phyloP scores from a whole-genome alignment of 2,888 invertebrate species.

The Ennomos quercinarius region DNA sequence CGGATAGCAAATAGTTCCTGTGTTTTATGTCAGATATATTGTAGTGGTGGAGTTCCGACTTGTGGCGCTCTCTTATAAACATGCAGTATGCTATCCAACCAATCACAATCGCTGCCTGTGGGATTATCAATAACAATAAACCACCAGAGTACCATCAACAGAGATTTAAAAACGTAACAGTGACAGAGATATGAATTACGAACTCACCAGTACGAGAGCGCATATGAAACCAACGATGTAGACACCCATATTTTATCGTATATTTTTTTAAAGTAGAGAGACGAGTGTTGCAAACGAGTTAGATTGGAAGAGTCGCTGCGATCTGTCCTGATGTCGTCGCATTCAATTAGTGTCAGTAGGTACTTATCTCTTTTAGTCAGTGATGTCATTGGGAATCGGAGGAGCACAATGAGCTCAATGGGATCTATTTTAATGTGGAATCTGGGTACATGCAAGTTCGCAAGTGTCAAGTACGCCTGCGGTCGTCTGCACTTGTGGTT shows the following conservation, averaged over 20 bases:
- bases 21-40: conserved; percentile 66
- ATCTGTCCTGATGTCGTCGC: conserved; percentile 54
- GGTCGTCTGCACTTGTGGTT: conserved; percentile 32
- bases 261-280: conserved; percentile 42
- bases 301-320: conserved; percentile 62
- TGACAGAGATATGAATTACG: conserved; percentile 15
- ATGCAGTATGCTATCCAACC: conserved; percentile 76
- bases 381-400: conserved; percentile 75
- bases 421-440: conserved; percentile 47
- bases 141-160: too few relatives aligned
- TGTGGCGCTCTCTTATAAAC: conserved; percentile 74
- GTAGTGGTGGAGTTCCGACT: conserved; percentile 65
- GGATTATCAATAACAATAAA: conserved; percentile 18
- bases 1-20: conserved; percentile 56
- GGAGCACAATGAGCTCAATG: conserved; percentile 59
- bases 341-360: conserved; percentile 75
- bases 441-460: conserved; percentile 30
- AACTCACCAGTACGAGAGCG: conserved; percentile 75
- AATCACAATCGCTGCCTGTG: conserved; percentile 68
- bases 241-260: conserved; percentile 62
- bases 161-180: conserved; percentile 2
- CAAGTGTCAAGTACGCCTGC: conserved; percentile 36
- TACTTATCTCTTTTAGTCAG: conserved; percentile 63
- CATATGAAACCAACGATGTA: conserved; percentile 70
- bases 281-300: conserved; percentile 68